Percentiles rank a stretch among this genome's conserved stretches.
phyloP scores from a whole-genome alignment of 2,888 invertebrate species.

The Polyploca ridens region DNA sequence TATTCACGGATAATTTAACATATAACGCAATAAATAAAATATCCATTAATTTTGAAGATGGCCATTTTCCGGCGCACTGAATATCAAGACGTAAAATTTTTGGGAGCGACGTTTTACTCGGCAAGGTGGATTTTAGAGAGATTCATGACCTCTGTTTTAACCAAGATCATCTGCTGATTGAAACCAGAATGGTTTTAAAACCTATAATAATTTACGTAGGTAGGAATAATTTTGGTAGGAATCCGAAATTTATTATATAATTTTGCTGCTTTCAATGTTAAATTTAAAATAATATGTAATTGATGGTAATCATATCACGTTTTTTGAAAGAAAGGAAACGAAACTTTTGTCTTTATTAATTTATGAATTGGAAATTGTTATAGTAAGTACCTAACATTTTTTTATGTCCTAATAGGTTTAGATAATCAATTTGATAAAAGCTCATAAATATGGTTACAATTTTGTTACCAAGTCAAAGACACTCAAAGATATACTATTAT shows the following conservation, averaged over 20 bases:
- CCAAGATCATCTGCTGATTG: constrained; percentile 25
- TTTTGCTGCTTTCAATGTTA: no score
- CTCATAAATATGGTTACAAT: neutral
- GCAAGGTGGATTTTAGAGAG: constrained; percentile 53
- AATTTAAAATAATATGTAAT: no score
- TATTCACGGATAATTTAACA: constrained; percentile 79
- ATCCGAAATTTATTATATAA: no score
- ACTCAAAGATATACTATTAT: neutral
- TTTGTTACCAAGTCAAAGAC: neutral
- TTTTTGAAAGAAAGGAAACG: no score
- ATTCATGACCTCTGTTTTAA: constrained; percentile 37
- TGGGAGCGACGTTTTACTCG: constrained; percentile 54
- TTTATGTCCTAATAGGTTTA: no score
- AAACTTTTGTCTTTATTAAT: no score
- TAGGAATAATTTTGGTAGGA: no score
- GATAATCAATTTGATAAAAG: no score
- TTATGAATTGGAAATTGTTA: no score
- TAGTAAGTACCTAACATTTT: no score
- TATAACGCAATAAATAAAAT: constrained; percentile 79
- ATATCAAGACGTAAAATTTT: constrained; percentile 63
- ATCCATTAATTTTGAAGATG: constrained; percentile 81
- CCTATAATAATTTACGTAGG: no score
- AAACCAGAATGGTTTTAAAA: neutral
- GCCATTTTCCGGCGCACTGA: constrained; percentile 75
- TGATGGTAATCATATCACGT: no score